Evolutionary conservation across 2,113 vertebrate species (phyloP), one percentile per base, ranked within the genome.

Genomic region (Callipepla californica): DNA sequence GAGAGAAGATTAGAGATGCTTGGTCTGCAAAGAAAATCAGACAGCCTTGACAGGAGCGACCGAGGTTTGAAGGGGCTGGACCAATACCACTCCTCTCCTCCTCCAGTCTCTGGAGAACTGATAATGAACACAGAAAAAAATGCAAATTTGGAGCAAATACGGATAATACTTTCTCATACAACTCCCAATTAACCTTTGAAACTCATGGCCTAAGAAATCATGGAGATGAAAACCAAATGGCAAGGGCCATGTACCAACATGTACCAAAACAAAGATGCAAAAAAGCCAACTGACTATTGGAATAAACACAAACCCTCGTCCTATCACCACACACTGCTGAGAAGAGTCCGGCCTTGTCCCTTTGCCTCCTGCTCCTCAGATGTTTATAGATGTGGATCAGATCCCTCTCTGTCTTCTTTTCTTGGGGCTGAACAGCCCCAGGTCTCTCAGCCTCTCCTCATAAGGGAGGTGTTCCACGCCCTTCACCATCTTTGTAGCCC

Each of bases 141-240:
- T 44, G 75, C 65, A 95, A 91, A 95, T 63, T 66, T 59, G 57
- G 91, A 90, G 85, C 72, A 91, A 83, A 91, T 90, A 90, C 0
- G 0, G 85, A 34, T 38, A 82, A 80, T 36, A 58, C 45, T 87
- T 94, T 82, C 81, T 83, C 55, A 70, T 55, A 58, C 45, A 47
- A 69, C 76, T 96, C 42, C 59, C 85, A 90, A 67, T 93, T 95
- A 90, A 88, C 85, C 90, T 95, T 77, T 78, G 57, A 66, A 80
- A 80, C 83, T 65, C 4, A 4, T 19, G 68, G 85, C 85, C 88
- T 92, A 88, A 80, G 76, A 88, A 91, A 86, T 88, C 82, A 62
- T 7, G 16, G 73, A 93, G 83, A 80, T 92, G 68, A 90, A 80
- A 94, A 58, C n/a, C 80, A 90, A 83, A 88, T 9, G 69, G 51